Percentiles rank a stretch among this genome's conserved stretches.
phyloP scores from a whole-genome alignment of 2,113 vertebrate species.

The Campylomormyrus numenius region DNA sequence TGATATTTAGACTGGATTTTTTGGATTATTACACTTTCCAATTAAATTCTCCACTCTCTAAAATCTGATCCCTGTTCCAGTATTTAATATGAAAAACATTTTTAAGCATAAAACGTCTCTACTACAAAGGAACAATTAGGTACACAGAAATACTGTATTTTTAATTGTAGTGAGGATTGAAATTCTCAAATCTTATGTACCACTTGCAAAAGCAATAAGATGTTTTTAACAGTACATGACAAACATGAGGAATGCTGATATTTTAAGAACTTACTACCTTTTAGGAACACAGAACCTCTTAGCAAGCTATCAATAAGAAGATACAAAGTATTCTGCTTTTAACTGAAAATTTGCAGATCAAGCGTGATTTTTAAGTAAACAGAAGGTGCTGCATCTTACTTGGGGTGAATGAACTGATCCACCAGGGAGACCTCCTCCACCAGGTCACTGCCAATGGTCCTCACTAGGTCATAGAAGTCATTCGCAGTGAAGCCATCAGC shows the following conservation, averaged over 20 bases:
- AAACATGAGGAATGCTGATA: not conserved
- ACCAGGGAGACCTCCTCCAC: constrained; percentile 81
- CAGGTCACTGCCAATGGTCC: constrained; percentile 79
- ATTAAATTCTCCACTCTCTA: not conserved
- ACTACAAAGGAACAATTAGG: not conserved
- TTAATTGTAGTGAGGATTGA: not conserved
- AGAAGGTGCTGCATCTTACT: constrained; percentile 63
- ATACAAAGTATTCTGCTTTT: not conserved
- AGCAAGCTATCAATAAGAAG: not conserved
- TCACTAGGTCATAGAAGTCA: constrained; percentile 91
- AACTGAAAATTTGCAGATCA: not conserved
- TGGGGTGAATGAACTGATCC: constrained; percentile 82
- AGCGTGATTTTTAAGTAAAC: not conserved
- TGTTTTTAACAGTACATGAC: not conserved
- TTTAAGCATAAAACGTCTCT: not conserved
- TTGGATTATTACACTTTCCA: not conserved
- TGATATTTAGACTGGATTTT: not conserved
- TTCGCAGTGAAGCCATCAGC: constrained; percentile 66
- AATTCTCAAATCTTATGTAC: not conserved
- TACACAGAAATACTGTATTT: not conserved
- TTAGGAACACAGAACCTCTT: not conserved
- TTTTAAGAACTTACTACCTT: not conserved
- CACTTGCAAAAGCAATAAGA: not conserved
- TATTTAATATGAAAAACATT: not conserved
- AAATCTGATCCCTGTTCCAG: not conserved